Percentiles rank a stretch among this genome's conserved stretches.
These are phyloP conservation scores for Zeugodacus cucurbitae DNA, from an alignment of 1,140 invertebrate genomes.

Conservation along the genomic window DNA sequence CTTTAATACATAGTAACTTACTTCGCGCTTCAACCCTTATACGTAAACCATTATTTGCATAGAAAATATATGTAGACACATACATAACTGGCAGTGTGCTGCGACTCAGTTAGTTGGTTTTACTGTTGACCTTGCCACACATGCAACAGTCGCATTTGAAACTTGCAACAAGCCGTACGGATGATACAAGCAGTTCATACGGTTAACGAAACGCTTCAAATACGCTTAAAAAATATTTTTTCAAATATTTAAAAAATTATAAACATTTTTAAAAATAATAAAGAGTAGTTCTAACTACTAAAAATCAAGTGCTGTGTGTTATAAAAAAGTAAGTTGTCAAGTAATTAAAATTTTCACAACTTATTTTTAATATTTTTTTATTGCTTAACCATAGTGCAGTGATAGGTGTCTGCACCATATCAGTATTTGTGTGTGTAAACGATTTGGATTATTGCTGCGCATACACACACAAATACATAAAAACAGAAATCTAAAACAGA, in stretches of 20 bases:
- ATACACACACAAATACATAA: slow-evolving; percentile 2
- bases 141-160: slow-evolving; percentile 20
- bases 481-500: too few species aligned
- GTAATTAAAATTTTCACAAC: neutral
- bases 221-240: neutral
- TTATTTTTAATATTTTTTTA: neutral
- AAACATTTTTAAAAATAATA: neutral
- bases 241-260: neutral
- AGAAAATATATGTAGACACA: neutral
- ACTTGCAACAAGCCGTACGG: neutral
- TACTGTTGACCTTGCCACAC: neutral
- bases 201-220: neutral
- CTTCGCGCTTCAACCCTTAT: neutral
- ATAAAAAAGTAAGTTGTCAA: neutral
- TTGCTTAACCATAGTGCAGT: neutral
- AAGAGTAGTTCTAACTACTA: neutral
- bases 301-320: neutral
- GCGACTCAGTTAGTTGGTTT: neutral
- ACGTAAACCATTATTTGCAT: neutral
- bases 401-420: neutral
- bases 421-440: neutral
- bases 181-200: neutral
- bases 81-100: neutral
- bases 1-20: too few species aligned
- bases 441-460: neutral